Evolutionary conservation across 1,140 invertebrate genomes (phyloP), one percentile per base, ranked within the genome.

Genomic region (Homarus americanus): DNA sequence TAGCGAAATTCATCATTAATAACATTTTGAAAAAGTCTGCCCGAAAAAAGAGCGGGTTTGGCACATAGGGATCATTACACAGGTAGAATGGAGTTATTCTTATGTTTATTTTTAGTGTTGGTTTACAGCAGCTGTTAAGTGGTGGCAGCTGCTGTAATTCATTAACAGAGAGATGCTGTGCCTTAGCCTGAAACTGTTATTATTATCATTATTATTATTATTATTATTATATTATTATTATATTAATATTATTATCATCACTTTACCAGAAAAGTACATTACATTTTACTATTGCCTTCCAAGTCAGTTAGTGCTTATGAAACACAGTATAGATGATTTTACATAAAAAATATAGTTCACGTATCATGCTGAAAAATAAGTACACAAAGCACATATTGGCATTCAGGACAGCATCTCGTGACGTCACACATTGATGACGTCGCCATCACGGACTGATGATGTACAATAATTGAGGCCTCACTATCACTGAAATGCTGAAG

Each of bases 31-130:
- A 3, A 63, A 24, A 4, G 20, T 63, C 20, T 24, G 4, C 79
- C 87, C 87, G 44, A 66, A 38, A 36, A 40, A 75, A 73, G 79
- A 89, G 79, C 63, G 87, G 87, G 79, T 90, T 90, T 90, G 87
- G 87, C 87, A 90, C 87, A 90, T 90, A 58, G 49, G 87, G 58
- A 66, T 90, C 41, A 82, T 49, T 82, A 90, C 69, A 90, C 87
- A 83, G 85, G 58, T 63, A 63, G 58, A 17, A 63, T 63, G 58
- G 58, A 63, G 20, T 20, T 63, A 63, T 20, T 20, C 58, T 63
- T 63, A 15, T 15, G 58, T 63, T 63, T 63, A 63, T 63, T 63
- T 17, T 24, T 63, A 24, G 58, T 63, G 0, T 63, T 63, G 58
- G 20, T 15, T 49, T 20, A 63, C 58, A 63, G 12, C 12, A 24